phyloP scores from a whole-genome alignment of 2,888 invertebrate genomes.

The Tipula lateralis region DNA sequence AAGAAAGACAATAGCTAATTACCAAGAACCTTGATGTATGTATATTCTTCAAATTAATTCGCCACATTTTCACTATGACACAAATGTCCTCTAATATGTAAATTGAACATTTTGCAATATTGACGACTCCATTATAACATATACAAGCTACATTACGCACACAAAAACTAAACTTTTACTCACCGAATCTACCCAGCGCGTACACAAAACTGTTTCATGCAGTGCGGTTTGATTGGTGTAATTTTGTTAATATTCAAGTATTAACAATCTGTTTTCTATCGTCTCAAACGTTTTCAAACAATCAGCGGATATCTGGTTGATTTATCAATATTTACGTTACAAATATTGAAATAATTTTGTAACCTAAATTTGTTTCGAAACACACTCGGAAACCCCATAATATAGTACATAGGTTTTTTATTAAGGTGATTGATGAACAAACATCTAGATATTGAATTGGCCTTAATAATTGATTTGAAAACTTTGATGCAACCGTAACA shows the following conservation, averaged over 20 bases:
- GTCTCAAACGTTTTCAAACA: not conserved
- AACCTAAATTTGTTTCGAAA: not conserved
- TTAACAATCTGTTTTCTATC: not conserved
- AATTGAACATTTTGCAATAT: not conserved
- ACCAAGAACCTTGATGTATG: not conserved
- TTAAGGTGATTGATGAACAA: constrained; percentile 6
- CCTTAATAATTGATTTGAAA: not conserved
- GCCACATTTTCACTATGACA: not conserved
- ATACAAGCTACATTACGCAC: not conserved
- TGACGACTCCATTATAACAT: not conserved
- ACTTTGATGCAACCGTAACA: not conserved
- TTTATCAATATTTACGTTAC: not conserved
- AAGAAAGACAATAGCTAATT: not conserved
- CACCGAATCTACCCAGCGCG: not conserved
- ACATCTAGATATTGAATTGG: not conserved
- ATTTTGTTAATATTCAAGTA: not conserved
- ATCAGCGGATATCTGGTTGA: not conserved
- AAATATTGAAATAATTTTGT: not conserved
- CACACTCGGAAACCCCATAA: not conserved
- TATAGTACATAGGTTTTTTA: not conserved
- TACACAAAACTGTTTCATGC: not conserved
- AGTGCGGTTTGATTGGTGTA: not conserved
- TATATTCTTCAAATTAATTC: not conserved
- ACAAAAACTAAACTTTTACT: not conserved
- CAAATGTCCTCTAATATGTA: not conserved